Evolutionary conservation across 1,140 invertebrate genomes (phyloP).

Genomic region (Zaprionus africanus): DNA sequence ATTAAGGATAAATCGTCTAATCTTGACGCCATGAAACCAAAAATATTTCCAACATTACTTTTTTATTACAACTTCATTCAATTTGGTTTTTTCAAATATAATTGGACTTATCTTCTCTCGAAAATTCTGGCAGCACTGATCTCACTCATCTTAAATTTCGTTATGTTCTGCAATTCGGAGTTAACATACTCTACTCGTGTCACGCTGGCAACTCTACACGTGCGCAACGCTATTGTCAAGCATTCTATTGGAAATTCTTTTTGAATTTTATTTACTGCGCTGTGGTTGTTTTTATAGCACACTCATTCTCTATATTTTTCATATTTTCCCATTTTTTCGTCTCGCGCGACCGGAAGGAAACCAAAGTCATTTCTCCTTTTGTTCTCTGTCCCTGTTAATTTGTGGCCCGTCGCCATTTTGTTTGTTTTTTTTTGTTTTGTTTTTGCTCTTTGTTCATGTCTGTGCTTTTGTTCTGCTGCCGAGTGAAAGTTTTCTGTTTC

Average conservation of each 20-base stretch:
- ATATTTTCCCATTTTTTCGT: constrained; percentile 9
- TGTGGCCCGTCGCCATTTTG: constrained; percentile 58
- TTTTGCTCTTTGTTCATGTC: constrained; percentile 45
- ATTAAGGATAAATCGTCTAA: too few relatives aligned
- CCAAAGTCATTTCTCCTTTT: constrained; percentile 48
- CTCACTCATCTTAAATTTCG: too few relatives aligned
- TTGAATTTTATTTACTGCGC: neutral
- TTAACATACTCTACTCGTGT: neutral
- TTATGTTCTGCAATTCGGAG: too few relatives aligned
- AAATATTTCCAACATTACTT: too few relatives aligned
- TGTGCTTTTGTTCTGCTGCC: constrained; percentile 57
- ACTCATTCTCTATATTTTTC: constrained; percentile 16
- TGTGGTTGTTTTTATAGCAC: constrained; percentile 8
- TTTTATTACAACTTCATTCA: too few relatives aligned
- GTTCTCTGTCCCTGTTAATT: constrained; percentile 26
- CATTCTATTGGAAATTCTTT: constrained; percentile 1
- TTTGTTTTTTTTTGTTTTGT: constrained; percentile 21
- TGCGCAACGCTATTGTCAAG: neutral
- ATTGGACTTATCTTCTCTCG: too few relatives aligned
- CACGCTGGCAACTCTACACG: neutral
- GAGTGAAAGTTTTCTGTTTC: constrained; percentile 67
- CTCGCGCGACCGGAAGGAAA: constrained; percentile 68
- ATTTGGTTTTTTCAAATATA: too few relatives aligned
- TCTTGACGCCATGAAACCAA: too few relatives aligned
- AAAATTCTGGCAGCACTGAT: too few relatives aligned